phyloP scores from a whole-genome alignment of 2,888 invertebrate genomes.

The Tinea trinotella region DNA sequence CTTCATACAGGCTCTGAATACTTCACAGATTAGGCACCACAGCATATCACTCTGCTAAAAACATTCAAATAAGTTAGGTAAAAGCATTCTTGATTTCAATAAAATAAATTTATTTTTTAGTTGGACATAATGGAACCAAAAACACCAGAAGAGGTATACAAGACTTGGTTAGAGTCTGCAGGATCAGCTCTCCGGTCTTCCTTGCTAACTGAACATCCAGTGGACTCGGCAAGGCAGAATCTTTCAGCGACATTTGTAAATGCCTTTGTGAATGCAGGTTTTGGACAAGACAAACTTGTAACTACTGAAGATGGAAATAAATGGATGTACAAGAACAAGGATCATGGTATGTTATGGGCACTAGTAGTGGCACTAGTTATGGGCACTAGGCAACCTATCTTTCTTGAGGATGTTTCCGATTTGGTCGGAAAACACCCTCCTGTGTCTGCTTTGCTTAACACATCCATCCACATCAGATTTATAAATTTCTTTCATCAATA shows the following conservation, averaged over 20 bases:
- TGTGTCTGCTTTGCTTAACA: too few species aligned
- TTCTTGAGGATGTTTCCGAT: too few species aligned
- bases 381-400: too few species aligned
- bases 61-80: too few species aligned
- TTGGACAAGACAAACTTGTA: slow-evolving; percentile 95
- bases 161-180: slow-evolving; percentile 94
- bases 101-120: slow-evolving; percentile 42
- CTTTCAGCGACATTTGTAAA: slow-evolving; percentile 98
- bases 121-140: slow-evolving; percentile 99
- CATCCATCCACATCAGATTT: too few species aligned
- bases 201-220: slow-evolving; percentile 79
- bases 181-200: slow-evolving; percentile 77
- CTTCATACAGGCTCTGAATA: too few species aligned
- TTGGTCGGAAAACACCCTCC: too few species aligned
- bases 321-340: slow-evolving; percentile 98
- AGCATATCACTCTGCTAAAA: too few species aligned
- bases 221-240: slow-evolving; percentile 97
- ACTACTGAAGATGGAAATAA: slow-evolving; percentile 87
- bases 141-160: slow-evolving; percentile 98
- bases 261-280: slow-evolving; percentile 98
- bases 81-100: too few species aligned
- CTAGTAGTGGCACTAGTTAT: too few species aligned
- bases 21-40: too few species aligned
- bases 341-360: slow-evolving; percentile 83
- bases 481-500: too few species aligned